Percentiles rank a stretch among this genome's conserved stretches.
These are phyloP conservation scores for Eulemur coronatus DNA, from an alignment of 2,797 vertebrate genomes.

Conservation along the genomic window DNA sequence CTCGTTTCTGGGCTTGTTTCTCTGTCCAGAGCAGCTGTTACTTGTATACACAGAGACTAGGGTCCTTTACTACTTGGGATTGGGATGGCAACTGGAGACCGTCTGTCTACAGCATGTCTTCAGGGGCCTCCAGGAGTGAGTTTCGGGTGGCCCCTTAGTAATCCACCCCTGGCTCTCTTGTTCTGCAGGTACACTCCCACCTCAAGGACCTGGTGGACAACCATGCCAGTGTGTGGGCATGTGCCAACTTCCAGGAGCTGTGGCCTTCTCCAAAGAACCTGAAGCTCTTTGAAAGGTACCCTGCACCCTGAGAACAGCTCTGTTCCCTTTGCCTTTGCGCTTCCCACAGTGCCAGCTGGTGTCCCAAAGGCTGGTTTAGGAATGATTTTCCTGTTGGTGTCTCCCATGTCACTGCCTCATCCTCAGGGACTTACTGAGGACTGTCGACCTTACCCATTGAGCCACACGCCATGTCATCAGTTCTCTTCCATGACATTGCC, in stretches of 20 bases:
- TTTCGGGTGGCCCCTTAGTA: not conserved
- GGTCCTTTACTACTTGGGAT: not conserved
- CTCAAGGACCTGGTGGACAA: constrained; percentile 94
- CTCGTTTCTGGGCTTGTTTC: not conserved
- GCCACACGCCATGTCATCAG: not conserved
- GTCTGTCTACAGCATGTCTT: not conserved
- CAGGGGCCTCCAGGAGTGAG: not conserved
- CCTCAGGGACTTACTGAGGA: not conserved
- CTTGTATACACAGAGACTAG: not conserved
- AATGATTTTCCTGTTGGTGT: not conserved
- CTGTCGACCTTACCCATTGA: not conserved
- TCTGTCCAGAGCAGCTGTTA: not conserved
- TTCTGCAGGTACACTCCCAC: constrained; percentile 92
- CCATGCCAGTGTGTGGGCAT: constrained; percentile 95
- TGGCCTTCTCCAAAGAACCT: constrained; percentile 94
- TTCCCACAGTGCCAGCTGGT: not conserved
- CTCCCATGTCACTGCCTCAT: not conserved
- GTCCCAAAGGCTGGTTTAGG: not conserved
- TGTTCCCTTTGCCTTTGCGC: not conserved
- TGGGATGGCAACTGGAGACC: not conserved
- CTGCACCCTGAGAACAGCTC: not conserved
- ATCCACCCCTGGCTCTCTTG: not conserved
- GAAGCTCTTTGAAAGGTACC: constrained; percentile 95
- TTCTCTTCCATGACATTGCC: not conserved
- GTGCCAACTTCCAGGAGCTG: constrained; percentile 93